Conservation (phyloP, 2,113 vertebrate species). For the Chelonoidis abingdonii region DNA sequence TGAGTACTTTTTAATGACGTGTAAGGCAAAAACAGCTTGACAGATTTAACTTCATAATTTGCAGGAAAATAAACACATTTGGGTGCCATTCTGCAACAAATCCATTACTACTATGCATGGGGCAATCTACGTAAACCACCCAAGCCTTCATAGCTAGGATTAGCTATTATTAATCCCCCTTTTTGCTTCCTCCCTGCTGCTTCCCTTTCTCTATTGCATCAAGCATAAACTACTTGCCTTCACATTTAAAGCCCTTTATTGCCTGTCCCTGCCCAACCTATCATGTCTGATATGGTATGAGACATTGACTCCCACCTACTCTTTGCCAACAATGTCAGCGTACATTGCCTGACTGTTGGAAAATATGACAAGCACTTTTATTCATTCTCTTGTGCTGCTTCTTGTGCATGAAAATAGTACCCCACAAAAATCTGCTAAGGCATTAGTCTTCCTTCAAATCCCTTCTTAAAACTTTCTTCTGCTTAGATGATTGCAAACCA, state of each 20-base stretch:
- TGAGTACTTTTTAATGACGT: constrained; percentile 25
- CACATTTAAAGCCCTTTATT: constrained; percentile 17
- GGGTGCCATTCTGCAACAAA: constrained; percentile 43
- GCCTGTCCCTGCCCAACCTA: neutral
- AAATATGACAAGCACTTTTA: neutral
- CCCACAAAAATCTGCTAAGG: neutral
- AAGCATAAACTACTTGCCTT: constrained; percentile 24
- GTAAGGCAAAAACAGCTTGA: constrained; percentile 27
- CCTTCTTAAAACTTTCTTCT: neutral
- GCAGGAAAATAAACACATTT: constrained; percentile 3
- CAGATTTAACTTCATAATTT: constrained; percentile 45
- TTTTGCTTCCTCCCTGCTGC: neutral
- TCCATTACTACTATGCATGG: constrained; percentile 30
- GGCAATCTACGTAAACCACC: constrained; percentile 53
- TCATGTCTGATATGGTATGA: neutral
- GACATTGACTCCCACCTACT: neutral
- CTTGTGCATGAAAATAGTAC: accelerated
- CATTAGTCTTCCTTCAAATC: neutral
- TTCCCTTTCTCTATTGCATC: constrained; percentile 4
- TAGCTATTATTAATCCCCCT: constrained; percentile 53
- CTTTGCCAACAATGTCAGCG: neutral
- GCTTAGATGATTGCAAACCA: neutral
- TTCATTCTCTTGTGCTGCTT: neutral
- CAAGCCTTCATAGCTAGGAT: constrained; percentile 54
- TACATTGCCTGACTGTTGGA: neutral